Conservation (phyloP, 2,797 vertebrate genomes). For the Oreochromis grahami region DNA sequence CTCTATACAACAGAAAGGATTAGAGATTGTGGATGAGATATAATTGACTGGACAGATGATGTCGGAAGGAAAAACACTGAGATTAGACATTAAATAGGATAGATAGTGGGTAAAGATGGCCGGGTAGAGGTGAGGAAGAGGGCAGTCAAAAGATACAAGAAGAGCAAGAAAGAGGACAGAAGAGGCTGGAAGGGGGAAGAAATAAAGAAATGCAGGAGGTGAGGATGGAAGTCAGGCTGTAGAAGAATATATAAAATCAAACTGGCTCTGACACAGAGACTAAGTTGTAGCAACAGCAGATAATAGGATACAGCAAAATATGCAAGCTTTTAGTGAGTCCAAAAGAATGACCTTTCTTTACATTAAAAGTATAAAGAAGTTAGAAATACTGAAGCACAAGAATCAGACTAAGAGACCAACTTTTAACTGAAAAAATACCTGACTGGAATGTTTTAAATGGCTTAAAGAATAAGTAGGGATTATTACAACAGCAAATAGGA, state of each 20-base stretch:
- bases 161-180: neutral
- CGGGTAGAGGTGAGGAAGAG: neutral
- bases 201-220: neutral
- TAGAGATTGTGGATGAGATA: neutral
- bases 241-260: slow-evolving; percentile 5
- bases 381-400: neutral
- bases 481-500: neutral
- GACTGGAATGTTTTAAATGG: neutral
- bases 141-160: slow-evolving; percentile 1
- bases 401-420: neutral
- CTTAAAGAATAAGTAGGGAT: neutral
- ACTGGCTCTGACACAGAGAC: neutral
- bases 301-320: neutral
- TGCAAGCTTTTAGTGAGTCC: neutral
- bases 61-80: neutral
- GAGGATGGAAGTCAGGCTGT: neutral
- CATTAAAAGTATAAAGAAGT: neutral
- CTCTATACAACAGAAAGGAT: neutral
- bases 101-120: neutral
- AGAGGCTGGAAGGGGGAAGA: neutral
- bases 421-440: neutral
- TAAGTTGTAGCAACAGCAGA: neutral
- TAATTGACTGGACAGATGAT: neutral
- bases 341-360: neutral
- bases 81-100: neutral